Evolutionary conservation across 23 tunicate species (phyloP), one percentile per base, ranked within the genome.

Genomic region (Styela plicata): DNA sequence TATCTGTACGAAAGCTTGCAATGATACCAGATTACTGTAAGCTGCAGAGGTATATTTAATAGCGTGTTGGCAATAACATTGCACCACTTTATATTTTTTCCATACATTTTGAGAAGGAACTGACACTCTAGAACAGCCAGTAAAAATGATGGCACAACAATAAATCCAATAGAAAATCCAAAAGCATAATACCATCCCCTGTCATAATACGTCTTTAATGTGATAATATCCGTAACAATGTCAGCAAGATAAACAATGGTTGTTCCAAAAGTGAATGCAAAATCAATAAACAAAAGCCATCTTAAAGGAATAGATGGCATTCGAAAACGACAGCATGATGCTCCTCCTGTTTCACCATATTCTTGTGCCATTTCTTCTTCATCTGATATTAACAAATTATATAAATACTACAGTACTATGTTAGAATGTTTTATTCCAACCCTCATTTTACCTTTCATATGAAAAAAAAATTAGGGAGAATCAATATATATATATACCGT

Each of bases 21-120:
- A 63, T 92, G 97, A 75, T 92, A 92, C 91, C 91, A 92, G 32
- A 92, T 84, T 28, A 92, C 80, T 0, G 97, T 92, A 7, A 92
- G 83, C 66, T 92, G 97, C 33, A 92, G 87, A n/a, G 97, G 97
- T 24, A 92, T 61, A 52, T 92, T 92, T 35, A 92, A 63, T 22
- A 84, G 22, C 2, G 97, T 92, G 23, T 89, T 69, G 20, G 84
- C 27, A 18, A 78, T 29, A 30, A 92, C 79, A 26, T 61, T 84
- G 26, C 82, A 75, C 86, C 86, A 84, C 21, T 79, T 44, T 21
- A 87, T 30, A 29, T 33, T 22, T 75, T 87, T 92, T 35, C 92
- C 97, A 70, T 79, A 84, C 75, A 85, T 74, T 34, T 84, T 92
- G 25, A 37, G 68, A 19, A 92, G 57, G 69, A 92, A 92, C 2